Evolutionary conservation across 1,140 invertebrate genomes (phyloP), one percentile per base, ranked within the genome.

Genomic region (Drosophila sechellia): DNA sequence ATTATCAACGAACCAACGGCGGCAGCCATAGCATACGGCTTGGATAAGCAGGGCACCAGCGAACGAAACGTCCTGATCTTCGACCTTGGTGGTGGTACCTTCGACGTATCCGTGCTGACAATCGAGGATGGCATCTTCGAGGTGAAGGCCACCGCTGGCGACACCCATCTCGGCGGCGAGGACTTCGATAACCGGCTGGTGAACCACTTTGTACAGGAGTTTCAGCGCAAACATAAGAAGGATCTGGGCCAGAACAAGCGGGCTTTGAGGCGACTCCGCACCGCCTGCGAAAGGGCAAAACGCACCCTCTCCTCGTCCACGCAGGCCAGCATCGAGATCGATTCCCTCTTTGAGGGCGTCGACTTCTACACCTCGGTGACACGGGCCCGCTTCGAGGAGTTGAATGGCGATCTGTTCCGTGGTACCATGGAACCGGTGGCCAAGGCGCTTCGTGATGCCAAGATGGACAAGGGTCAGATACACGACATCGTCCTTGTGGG

Each of bases 1-100:
- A 98, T 97, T 79, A 97, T 97, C 91, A 97, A 97, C 81, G 99
- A 99, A 93, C 99, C 99, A 34, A 99, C 98, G 60, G 98, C 99
- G 66, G 99, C 99, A 69, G 99, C 99, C 77, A 99, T 99, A 94
- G 99, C 99, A 55, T 99, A 99, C 92, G 99, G 99, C 91, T 94
- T 99, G 61, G 98, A 99, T 94, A 99, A 99, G 93, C 99, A 98
- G 93, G 97, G 95, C 57, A 94, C 93, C 40, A 95, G 78, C 12
- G 97, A 98, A 93, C 93, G 96, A 20, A 97, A 97, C 86, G 96
- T 97, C 46, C 93, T 97, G 22, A 97, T 98, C 83, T 99, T 98
- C 92, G 98, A 99, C 94, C 94, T 99, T 69, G 98, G 98, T 59
- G 98, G 98, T 90, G 98, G 98, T 81, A 99, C 98, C 70, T 99